A percentile compares a stretch with the other conserved stretches of the same genome.
phyloP scores from a whole-genome alignment of 2,113 vertebrate genomes.

The Channa argus region DNA sequence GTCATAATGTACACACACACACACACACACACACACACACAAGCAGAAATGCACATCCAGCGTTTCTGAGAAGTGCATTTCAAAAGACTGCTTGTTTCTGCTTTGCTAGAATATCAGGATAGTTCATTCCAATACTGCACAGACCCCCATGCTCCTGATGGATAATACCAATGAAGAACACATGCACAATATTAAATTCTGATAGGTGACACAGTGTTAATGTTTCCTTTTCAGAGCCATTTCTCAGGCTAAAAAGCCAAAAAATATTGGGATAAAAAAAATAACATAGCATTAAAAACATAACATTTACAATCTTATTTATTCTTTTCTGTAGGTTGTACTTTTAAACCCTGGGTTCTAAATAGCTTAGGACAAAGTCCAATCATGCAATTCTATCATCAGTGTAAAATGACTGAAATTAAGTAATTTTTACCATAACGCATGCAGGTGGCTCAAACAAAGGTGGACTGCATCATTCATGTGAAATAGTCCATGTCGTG shows the following conservation, averaged over 20 bases:
- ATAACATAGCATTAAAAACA: too few relatives aligned
- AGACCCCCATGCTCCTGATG: not conserved
- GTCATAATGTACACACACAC: constrained; percentile 25
- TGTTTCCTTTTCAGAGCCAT: not conserved
- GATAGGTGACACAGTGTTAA: too few relatives aligned
- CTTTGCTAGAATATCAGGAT: constrained; percentile 16
- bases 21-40: constrained; percentile 9
- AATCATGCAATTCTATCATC: too few relatives aligned
- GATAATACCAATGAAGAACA: constrained; percentile 2
- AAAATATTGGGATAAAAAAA: too few relatives aligned
- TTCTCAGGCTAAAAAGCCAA: not conserved
- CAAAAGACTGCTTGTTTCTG: constrained; percentile 58
- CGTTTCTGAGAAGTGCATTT: constrained; percentile 20
- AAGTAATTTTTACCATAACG: not conserved
- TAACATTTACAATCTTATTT: too few relatives aligned
- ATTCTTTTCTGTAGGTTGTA: too few relatives aligned
- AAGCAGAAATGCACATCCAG: not conserved
- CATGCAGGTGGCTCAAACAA: not conserved
- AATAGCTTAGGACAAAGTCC: too few relatives aligned
- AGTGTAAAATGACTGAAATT: too few relatives aligned
- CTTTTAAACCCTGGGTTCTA: too few relatives aligned
- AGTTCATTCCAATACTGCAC: constrained; percentile 7
- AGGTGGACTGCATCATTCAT: not conserved
- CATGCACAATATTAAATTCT: not conserved
- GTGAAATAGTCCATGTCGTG: constrained; percentile 21